Evolutionary conservation across 2,888 invertebrate genomes (phyloP).

Genomic region (Odontomyia ornata): DNA sequence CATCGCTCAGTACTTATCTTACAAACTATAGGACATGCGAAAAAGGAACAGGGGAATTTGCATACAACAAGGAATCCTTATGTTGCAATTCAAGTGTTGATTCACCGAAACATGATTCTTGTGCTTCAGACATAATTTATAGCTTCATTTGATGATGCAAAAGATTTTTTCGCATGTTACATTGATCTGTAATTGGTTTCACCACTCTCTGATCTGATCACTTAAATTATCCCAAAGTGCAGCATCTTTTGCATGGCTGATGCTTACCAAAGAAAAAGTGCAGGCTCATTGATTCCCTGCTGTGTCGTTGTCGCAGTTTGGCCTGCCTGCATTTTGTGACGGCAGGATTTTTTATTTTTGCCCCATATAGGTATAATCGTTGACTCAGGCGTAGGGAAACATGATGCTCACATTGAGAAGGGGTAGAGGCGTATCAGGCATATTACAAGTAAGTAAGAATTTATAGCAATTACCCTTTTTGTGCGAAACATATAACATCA

Average conservation of each 20-base stretch:
- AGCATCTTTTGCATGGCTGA: no score
- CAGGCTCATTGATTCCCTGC: no score
- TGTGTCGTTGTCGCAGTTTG: no score
- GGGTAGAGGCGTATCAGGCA: neutral
- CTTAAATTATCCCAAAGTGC: neutral
- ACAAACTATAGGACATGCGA: no score
- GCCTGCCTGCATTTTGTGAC: neutral
- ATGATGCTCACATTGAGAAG: neutral
- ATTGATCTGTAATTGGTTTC: constrained; percentile 34
- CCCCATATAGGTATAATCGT: neutral
- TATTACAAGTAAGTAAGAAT: constrained; percentile 4
- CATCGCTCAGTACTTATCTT: no score
- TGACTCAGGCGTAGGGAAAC: constrained; percentile 11
- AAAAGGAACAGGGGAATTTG: constrained; percentile 3
- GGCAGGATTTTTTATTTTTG: neutral
- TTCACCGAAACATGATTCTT: constrained; percentile 29
- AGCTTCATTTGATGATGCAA: constrained; percentile 34
- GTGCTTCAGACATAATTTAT: constrained; percentile 35
- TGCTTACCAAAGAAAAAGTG: no score
- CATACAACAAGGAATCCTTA: constrained; percentile 23
- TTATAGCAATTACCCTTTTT: constrained; percentile 3
- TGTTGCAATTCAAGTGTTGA: constrained; percentile 40
- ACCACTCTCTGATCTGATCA: constrained; percentile 5
- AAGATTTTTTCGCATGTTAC: constrained; percentile 33
- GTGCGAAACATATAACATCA: neutral